A percentile compares a stretch with the other conserved stretches of the same genome.
These are phyloP conservation scores for Varanus komodoensis DNA, from an alignment of 2,113 vertebrate genomes.

Conservation along the genomic window DNA sequence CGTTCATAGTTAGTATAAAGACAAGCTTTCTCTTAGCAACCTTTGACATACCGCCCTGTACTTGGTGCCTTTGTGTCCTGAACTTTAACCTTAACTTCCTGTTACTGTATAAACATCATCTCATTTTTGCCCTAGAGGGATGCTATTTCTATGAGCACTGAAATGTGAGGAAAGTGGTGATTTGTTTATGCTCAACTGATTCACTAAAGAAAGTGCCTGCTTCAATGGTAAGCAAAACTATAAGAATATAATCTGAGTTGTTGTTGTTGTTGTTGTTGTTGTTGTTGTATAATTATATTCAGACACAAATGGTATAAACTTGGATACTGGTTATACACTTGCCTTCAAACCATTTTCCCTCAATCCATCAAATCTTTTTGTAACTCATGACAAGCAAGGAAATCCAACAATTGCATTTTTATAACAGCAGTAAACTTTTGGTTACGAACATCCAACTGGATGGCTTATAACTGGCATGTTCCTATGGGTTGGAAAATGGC, in stretches of 20 bases:
- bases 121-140: constrained; percentile 49
- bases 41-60: constrained; percentile 51
- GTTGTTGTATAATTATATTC: constrained; percentile 68
- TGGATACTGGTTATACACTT: constrained; percentile 21
- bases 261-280: no score
- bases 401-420: constrained; percentile 52
- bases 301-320: constrained; percentile 52
- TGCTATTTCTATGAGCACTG: constrained; percentile 44
- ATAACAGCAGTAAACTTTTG: constrained; percentile 44
- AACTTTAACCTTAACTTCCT: constrained; percentile 60
- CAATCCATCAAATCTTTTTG: constrained; percentile 12
- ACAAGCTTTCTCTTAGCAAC: constrained; percentile 49
- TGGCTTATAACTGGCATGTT: constrained; percentile 49
- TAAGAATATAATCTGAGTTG: constrained; percentile 50
- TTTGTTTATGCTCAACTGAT: constrained; percentile 71
- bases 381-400: constrained; percentile 23
- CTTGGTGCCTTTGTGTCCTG: constrained; percentile 41
- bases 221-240: constrained; percentile 56
- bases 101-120: constrained; percentile 31
- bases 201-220: constrained; percentile 63
- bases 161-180: constrained; percentile 12
- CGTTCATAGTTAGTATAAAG: constrained; percentile 55
- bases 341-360: constrained; percentile 56
- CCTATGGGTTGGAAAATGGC: constrained; percentile 42
- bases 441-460: constrained; percentile 13